Conservation (phyloP, 2,797 vertebrate species). For the Crocodylus rhombifer region DNA sequence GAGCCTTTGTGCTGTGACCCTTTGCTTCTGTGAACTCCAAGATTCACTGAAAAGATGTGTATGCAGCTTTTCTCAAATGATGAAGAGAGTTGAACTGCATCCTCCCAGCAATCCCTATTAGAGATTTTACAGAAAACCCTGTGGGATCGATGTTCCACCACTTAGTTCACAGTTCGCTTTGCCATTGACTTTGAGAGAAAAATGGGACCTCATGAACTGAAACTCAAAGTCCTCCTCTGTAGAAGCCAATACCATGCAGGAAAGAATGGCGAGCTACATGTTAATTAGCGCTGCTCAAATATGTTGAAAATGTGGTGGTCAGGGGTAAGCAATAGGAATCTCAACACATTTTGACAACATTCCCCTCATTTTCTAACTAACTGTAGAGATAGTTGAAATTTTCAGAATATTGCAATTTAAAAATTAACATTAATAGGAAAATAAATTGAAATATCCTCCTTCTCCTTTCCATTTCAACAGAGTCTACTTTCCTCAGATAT, state of each 20-base stretch:
- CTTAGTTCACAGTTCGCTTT: not conserved
- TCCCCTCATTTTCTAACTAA: not conserved
- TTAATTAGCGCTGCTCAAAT: not conserved
- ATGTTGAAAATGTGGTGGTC: not conserved
- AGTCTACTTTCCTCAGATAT: not conserved
- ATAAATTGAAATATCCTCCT: not conserved
- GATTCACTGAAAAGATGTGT: not conserved
- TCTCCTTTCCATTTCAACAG: not conserved
- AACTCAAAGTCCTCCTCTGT: not conserved
- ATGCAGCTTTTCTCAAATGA: not conserved
- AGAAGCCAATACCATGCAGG: not conserved
- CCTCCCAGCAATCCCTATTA: not conserved
- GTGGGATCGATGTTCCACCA: not conserved
- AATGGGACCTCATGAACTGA: not conserved
- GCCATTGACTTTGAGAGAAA: rapidly evolving
- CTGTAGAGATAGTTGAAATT: not conserved
- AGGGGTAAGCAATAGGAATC: not conserved
- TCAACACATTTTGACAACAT: not conserved
- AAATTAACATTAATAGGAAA: not conserved
- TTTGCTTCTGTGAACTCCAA: not conserved
- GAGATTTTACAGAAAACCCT: no score
- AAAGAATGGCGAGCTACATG: not conserved
- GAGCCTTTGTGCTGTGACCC: not conserved
- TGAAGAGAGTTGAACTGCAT: not conserved
- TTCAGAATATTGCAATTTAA: not conserved